Conservation (phyloP, 2,888 invertebrate species). For the Cryptophagus acutangulus region DNA sequence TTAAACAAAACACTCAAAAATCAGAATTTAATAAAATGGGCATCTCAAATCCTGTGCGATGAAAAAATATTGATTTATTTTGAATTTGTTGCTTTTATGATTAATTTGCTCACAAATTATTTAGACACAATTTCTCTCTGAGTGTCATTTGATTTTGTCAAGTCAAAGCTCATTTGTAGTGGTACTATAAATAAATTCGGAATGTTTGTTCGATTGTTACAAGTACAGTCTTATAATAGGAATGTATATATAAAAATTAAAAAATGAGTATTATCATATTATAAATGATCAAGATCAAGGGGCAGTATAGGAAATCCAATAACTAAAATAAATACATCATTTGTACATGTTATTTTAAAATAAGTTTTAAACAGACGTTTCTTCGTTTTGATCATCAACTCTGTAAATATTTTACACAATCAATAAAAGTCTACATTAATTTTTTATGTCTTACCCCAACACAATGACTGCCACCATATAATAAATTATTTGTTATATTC, state of each 20-base stretch:
- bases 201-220: slow-evolving; percentile 19
- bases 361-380: slow-evolving; percentile 40
- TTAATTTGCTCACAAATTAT: not conserved
- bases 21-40: slow-evolving; percentile 2
- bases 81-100: not conserved
- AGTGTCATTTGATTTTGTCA: too few relatives aligned
- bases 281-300: slow-evolving; percentile 1
- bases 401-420: slow-evolving; percentile 27
- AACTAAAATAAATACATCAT: slow-evolving; percentile 22
- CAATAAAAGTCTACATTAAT: not conserved
- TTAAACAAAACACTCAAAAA: not conserved
- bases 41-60: slow-evolving; percentile 1
- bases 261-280: slow-evolving; percentile 1
- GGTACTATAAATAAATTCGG: slow-evolving; percentile 17
- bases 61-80: not conserved
- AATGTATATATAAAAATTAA: slow-evolving; percentile 12
- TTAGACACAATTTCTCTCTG: not conserved
- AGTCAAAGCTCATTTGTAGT: not conserved
- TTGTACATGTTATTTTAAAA: slow-evolving; percentile 25
- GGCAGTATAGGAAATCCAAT: slow-evolving; percentile 2
- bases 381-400: slow-evolving; percentile 42
- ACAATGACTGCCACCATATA: slow-evolving; percentile 10
- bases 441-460: slow-evolving; percentile 19
- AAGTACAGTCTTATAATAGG: slow-evolving; percentile 15
- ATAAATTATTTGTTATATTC: slow-evolving; percentile 43